Conservation (phyloP, 1,140 invertebrate genomes). For the Uloborus diversus region DNA sequence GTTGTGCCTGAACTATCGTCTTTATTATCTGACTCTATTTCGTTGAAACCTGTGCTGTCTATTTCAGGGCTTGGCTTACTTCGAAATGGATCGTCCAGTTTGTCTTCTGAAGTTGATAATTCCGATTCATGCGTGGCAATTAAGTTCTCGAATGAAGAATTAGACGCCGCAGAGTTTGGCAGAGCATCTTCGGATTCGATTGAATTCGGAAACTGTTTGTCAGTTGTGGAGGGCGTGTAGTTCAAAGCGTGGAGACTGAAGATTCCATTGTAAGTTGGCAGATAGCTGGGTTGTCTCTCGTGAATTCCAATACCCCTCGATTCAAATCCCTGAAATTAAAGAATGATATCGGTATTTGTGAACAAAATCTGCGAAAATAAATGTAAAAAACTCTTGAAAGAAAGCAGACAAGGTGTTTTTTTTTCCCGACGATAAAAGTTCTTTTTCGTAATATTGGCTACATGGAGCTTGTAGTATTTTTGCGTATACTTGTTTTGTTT, state of each 20-base stretch:
- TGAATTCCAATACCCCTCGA: slow-evolving; percentile 18
- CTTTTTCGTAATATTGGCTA: no score
- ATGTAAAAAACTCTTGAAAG: no score
- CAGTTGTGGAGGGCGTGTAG: slow-evolving; percentile 21
- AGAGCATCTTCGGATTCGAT: neutral
- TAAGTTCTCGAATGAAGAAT: neutral
- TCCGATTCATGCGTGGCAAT: neutral
- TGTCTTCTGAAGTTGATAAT: neutral
- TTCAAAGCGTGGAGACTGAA: slow-evolving; percentile 47
- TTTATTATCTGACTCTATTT: slow-evolving; percentile 4
- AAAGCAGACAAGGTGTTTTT: no score
- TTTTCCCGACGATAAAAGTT: no score
- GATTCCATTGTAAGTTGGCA: slow-evolving; percentile 36
- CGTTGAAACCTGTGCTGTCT: slow-evolving; percentile 7
- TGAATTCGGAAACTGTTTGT: neutral
- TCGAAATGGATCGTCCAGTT: neutral
- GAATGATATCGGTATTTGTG: no score
- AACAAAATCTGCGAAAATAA: no score
- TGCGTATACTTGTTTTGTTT: no score
- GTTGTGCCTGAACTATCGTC: neutral
- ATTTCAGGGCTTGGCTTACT: neutral
- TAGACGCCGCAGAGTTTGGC: neutral
- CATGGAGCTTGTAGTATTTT: no score
- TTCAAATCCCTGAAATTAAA: slow-evolving; percentile 25
- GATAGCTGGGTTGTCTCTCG: slow-evolving; percentile 24